phyloP scores from a whole-genome alignment of 2,888 invertebrate genomes.

The Coelogynopora nodosa region DNA sequence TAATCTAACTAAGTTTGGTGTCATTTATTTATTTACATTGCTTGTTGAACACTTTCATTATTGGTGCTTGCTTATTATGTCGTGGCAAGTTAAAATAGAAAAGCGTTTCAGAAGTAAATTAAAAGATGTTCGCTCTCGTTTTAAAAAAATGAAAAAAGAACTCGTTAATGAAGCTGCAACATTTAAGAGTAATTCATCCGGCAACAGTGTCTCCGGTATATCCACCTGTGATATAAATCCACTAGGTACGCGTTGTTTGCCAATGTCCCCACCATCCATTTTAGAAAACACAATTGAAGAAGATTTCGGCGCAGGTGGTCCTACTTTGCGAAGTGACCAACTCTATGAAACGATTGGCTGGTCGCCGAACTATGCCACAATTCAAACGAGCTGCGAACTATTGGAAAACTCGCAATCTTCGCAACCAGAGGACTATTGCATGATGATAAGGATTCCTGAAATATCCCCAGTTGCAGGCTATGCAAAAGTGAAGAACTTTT shows the following conservation, averaged over 20 bases:
- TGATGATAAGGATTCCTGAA: neutral
- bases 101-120: neutral
- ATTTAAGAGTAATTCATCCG: neutral
- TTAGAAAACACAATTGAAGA: neutral
- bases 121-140: neutral
- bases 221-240: neutral
- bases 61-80: neutral
- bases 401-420: neutral
- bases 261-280: neutral
- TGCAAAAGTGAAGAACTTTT: neutral
- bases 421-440: neutral
- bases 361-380: neutral
- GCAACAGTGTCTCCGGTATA: neutral
- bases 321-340: neutral
- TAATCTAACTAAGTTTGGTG: neutral
- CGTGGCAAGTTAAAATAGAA: neutral
- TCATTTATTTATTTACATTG: too few relatives aligned
- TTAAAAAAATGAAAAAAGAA: neutral
- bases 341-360: neutral
- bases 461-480: neutral
- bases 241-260: neutral
- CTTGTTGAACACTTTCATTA: too few relatives aligned
- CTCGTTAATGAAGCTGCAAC: neutral
- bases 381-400: neutral
- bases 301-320: neutral